These are phyloP conservation scores for Hylaeus anthracinus DNA, from an alignment of 1,140 invertebrate species.

Conservation along the genomic window DNA sequence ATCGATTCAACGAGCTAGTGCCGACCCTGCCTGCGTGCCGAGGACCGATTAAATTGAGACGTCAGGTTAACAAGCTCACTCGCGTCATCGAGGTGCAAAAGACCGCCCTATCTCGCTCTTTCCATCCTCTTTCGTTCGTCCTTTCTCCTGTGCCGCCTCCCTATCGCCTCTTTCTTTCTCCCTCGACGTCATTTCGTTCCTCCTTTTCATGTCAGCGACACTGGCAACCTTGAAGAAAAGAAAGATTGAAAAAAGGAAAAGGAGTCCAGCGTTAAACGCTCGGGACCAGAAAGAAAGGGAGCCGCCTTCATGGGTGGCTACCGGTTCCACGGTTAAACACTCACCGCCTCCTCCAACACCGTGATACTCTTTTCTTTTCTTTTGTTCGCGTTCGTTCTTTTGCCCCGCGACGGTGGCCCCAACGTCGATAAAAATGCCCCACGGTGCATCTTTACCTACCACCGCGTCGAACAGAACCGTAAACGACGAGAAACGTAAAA, in stretches of 20 bases:
- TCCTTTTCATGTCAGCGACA: conserved; percentile 29
- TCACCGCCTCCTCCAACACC: conserved; percentile 20
- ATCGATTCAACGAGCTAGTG: conserved; percentile 13
- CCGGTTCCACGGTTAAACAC: conserved; percentile 70
- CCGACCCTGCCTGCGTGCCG: conserved; percentile 5
- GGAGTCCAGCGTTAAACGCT: conserved; percentile 63
- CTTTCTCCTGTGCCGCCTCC: background rate
- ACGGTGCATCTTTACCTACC: conserved; percentile 10
- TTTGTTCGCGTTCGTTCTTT: background rate
- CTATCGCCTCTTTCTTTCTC: too few species aligned
- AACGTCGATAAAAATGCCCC: background rate
- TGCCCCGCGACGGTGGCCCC: background rate
- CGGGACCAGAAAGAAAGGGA: conserved; percentile 70
- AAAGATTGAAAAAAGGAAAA: conserved; percentile 34
- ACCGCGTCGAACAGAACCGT: background rate
- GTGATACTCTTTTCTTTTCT: background rate
- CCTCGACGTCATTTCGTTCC: conserved; percentile 28
- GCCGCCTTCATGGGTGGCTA: conserved; percentile 77
- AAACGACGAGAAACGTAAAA: too few species aligned
- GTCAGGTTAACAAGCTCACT: conserved; percentile 73
- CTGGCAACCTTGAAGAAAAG: conserved; percentile 64
- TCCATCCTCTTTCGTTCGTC: conserved; percentile 8
- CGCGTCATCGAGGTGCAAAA: conserved; percentile 65
- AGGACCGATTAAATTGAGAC: conserved; percentile 71
- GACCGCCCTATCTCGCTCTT: conserved; percentile 44